Evolutionary conservation across 1,140 invertebrate genomes (phyloP), one percentile per base, ranked within the genome.

Genomic region (Aphidius ervi): DNA sequence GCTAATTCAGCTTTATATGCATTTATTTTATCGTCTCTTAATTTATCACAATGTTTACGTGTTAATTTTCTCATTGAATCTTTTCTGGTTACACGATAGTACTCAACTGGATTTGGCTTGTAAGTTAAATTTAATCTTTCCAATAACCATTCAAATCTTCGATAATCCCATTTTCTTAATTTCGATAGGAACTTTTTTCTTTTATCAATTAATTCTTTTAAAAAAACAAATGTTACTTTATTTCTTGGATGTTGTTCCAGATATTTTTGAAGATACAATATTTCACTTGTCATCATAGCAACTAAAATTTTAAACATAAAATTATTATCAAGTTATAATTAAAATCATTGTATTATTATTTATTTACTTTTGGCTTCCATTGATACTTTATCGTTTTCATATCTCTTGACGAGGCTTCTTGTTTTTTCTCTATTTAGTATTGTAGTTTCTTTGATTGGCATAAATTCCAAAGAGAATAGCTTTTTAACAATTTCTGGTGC

Each of bases 141-240:
- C 7, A 94, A 69, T n/a, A 95, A 66, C 90, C 91, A 95, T 74
- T 94, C 90, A 74, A 91, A 95, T 50, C 87, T 84, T 66, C 87
- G 88, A 73, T 94, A 93, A 73, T 95, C 93, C 78, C 83, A 83
- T 45, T 78, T 77, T 41, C 91, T 77, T 23, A 95, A 72, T 58
- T 79, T 76, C 66, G 85, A 89, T 5, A 95, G 71, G 41, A 82
- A 76, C 70, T 89, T 91, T 67, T 87, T 89, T 52, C 93, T 82
- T 70, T 84, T 87, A 31, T 90, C 88, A 55, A 94, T 93, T 4
- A 86, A 69, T 73, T 91, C 87, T 70, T 90, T 87, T 31, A 89
- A 78, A 41, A 66, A 66, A 6, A 80, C 75, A 76, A 85, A 88
- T 4, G 76, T 66, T 58, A 64, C 67, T 61, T 69, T 80, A 68